Evolutionary conservation across 2,888 invertebrate genomes (phyloP).

Genomic region (Sinotaia quadrata): DNA sequence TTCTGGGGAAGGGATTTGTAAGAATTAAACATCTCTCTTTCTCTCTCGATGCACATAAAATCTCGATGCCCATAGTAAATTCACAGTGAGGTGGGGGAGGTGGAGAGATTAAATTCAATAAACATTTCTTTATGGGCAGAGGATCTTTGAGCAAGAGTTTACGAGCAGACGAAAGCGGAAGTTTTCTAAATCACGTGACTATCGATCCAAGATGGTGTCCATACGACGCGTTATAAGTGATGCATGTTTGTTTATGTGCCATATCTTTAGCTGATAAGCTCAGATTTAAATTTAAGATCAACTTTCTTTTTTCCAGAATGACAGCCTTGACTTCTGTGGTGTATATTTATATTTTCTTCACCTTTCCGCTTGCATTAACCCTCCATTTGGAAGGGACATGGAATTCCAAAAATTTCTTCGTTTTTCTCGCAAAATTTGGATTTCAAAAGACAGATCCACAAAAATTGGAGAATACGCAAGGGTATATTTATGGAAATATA

Average conservation of each 20-base stretch:
- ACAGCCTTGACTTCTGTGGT: background rate
- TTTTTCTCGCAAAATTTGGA: slow-evolving; percentile 93
- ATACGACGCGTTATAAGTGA: too few relatives aligned
- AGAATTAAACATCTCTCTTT: too few relatives aligned
- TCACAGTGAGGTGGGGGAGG: too few relatives aligned
- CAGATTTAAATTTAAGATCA: too few relatives aligned
- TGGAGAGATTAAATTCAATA: too few relatives aligned
- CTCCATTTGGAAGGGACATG: slow-evolving; percentile 69
- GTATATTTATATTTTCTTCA: background rate
- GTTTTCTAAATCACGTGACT: slow-evolving; percentile 17
- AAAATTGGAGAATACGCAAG: slow-evolving; percentile 87
- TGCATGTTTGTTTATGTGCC: too few relatives aligned
- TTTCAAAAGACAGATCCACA: slow-evolving; percentile 95
- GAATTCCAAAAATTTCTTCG: slow-evolving; percentile 78
- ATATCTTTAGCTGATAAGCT: too few relatives aligned
- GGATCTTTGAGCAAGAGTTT: too few relatives aligned
- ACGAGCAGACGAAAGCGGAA: slow-evolving; percentile 17
- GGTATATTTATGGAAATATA: slow-evolving; percentile 96
- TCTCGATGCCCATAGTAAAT: too few relatives aligned
- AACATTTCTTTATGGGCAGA: too few relatives aligned
- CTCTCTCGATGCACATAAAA: too few relatives aligned
- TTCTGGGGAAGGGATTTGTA: too few relatives aligned
- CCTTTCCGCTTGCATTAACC: background rate
- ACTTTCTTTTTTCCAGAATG: slow-evolving; percentile 18
- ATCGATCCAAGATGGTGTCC: slow-evolving; percentile 6